These are phyloP conservation scores for Ophthalmotilapia sp. DNA, from an alignment of 2,113 vertebrate species.

Conservation along the genomic window DNA sequence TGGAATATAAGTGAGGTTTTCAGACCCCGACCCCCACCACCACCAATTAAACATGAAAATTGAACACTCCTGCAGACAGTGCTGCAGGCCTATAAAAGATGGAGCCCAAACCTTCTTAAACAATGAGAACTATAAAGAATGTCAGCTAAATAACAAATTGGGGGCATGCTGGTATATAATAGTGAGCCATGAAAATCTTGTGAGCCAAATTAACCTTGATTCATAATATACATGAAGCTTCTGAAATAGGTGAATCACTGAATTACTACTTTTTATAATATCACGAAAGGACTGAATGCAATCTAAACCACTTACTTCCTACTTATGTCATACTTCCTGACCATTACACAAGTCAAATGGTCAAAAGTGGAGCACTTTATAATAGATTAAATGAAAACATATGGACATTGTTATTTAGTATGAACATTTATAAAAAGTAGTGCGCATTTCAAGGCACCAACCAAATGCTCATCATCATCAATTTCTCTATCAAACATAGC, in stretches of 20 bases:
- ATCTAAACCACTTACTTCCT: background rate
- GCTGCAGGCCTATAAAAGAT: background rate
- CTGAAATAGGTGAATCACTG: background rate
- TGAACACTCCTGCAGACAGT: background rate
- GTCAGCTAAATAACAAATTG: slow-evolving; percentile 10
- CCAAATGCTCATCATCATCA: background rate
- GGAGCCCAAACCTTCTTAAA: background rate
- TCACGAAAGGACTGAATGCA: background rate
- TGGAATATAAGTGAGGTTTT: slow-evolving; percentile 35
- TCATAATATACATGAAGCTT: background rate
- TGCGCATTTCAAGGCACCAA: background rate
- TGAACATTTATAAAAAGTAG: background rate
- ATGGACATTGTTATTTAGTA: background rate
- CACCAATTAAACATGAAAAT: slow-evolving; percentile 31
- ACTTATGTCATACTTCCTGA: background rate
- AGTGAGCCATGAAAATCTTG: background rate
- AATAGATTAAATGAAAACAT: slow-evolving; percentile 1
- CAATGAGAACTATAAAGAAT: background rate
- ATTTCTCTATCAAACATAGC: background rate
- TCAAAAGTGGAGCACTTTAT: background rate
- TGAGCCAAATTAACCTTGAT: slow-evolving; percentile 26
- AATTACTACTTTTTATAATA: background rate
- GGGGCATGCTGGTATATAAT: background rate
- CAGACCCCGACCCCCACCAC: background rate
- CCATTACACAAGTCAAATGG: background rate